These are phyloP conservation scores for Festucalex cinctus DNA, from an alignment of 2,113 vertebrate species.

Conservation along the genomic window DNA sequence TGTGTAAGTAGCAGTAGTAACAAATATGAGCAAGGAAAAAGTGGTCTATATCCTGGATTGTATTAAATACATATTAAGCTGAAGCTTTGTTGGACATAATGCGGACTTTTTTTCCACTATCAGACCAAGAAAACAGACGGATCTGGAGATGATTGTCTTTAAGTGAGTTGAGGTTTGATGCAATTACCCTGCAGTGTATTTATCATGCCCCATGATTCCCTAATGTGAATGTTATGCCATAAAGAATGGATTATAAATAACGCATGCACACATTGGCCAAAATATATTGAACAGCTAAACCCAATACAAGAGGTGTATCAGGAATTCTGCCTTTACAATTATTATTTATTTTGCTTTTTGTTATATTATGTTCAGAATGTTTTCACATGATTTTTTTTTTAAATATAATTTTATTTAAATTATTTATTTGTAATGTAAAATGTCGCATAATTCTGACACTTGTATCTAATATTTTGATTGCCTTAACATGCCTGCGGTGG, in stretches of 20 bases:
- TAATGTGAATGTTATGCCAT: not conserved
- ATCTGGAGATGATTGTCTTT: conserved; percentile 13
- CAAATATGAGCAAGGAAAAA: conserved; percentile 33
- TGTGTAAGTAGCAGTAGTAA: conserved; percentile 18
- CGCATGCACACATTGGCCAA: not conserved
- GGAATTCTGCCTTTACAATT: too few species aligned
- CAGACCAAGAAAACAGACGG: conserved; percentile 12
- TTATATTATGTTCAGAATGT: too few species aligned
- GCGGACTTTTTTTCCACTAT: conserved; percentile 8
- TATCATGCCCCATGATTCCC: not conserved
- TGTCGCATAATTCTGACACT: too few species aligned
- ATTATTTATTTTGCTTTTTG: too few species aligned
- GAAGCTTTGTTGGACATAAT: conserved; percentile 8
- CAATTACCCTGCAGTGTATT: not conserved
- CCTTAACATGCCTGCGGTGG: not conserved
- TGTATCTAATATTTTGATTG: too few species aligned
- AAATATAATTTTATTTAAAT: too few species aligned
- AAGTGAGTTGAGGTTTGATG: not conserved
- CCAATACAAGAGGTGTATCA: too few species aligned
- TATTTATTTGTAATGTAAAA: too few species aligned
- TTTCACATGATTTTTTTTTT: too few species aligned
- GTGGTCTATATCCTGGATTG: conserved; percentile 7
- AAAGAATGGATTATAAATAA: not conserved
- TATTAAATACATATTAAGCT: not conserved
- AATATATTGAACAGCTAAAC: too few species aligned